Percentiles rank a stretch among this genome's conserved stretches.
phyloP scores from a whole-genome alignment of 2,797 vertebrate species.

The Melanotaenia parkinsoni region DNA sequence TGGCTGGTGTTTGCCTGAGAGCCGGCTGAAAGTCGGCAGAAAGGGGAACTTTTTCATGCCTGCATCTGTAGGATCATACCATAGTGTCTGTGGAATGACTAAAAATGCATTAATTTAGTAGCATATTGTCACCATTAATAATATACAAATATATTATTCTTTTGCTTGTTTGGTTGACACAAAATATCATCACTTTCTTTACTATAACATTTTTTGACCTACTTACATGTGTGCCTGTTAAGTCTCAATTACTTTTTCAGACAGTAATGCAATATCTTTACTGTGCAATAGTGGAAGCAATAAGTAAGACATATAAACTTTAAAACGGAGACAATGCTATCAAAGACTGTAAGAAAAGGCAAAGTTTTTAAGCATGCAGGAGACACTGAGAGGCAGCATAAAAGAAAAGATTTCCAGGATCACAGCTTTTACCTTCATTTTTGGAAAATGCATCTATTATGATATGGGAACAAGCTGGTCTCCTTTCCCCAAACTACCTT shows the following conservation, averaged over 20 bases:
- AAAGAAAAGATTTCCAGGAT: slow-evolving; percentile 21
- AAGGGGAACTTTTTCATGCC: too few relatives aligned
- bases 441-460: slow-evolving; percentile 49
- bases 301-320: slow-evolving; percentile 32
- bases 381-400: slow-evolving; percentile 24
- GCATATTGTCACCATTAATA: neutral
- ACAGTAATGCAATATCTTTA: slow-evolving; percentile 10
- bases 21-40: too few relatives aligned
- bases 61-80: too few relatives aligned
- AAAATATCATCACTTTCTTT: neutral
- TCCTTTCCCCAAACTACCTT: slow-evolving; percentile 38
- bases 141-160: neutral
- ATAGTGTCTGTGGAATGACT: neutral
- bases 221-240: neutral
- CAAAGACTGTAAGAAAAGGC: slow-evolving; percentile 6
- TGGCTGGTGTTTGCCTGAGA: too few relatives aligned
- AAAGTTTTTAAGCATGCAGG: slow-evolving; percentile 9
- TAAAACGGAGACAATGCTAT: slow-evolving; percentile 37
- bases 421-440: slow-evolving; percentile 51
- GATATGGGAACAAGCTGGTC: slow-evolving; percentile 50
- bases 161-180: neutral
- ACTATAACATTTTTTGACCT: neutral
- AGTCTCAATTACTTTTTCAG: slow-evolving; percentile 5
- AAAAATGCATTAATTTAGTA: neutral
- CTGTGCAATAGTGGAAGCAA: slow-evolving; percentile 21